phyloP scores from a whole-genome alignment of 1,140 invertebrate genomes.

The Zaprionus nigranus region DNA sequence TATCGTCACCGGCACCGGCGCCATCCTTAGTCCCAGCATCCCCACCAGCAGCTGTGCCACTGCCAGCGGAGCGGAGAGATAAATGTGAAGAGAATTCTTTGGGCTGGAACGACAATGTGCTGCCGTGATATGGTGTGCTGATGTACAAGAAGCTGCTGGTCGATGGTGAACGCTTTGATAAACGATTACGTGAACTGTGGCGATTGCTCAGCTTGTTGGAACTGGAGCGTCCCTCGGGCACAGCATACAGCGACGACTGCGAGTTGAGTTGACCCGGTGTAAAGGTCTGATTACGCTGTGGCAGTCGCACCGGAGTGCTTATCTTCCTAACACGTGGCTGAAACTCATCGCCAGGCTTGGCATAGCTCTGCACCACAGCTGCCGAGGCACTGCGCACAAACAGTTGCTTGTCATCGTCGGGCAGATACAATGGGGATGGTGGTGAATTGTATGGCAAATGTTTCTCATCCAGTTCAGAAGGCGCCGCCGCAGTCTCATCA shows the following conservation, averaged over 20 bases:
- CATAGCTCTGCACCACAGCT: slow-evolving; percentile 83
- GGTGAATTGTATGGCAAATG: slow-evolving; percentile 68
- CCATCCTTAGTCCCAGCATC: slow-evolving; percentile 33
- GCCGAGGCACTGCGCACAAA: slow-evolving; percentile 86
- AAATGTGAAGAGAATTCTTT: slow-evolving; percentile 91
- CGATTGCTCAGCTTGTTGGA: slow-evolving; percentile 72
- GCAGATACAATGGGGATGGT: slow-evolving; percentile 65
- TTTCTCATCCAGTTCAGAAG: slow-evolving; percentile 49
- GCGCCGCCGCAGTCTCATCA: slow-evolving; percentile 79
- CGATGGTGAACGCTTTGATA: slow-evolving; percentile 88
- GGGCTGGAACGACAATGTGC: slow-evolving; percentile 91
- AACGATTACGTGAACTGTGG: slow-evolving; percentile 73
- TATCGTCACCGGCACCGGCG: slow-evolving; percentile 50
- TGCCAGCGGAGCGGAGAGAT: slow-evolving; percentile 88
- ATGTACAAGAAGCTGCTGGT: slow-evolving; percentile 93
- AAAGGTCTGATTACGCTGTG: slow-evolving; percentile 84
- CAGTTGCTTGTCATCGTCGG: slow-evolving; percentile 74
- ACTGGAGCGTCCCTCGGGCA: slow-evolving; percentile 85
- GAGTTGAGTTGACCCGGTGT: slow-evolving; percentile 86
- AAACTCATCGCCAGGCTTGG: slow-evolving; percentile 74
- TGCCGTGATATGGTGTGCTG: slow-evolving; percentile 93
- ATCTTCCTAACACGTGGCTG: slow-evolving; percentile 85
- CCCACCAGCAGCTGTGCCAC: slow-evolving; percentile 68
- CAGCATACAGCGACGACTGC: slow-evolving; percentile 86
- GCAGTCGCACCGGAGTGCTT: slow-evolving; percentile 84